Conservation (phyloP, 2,888 invertebrate species). For the Luperina nickerlii region DNA sequence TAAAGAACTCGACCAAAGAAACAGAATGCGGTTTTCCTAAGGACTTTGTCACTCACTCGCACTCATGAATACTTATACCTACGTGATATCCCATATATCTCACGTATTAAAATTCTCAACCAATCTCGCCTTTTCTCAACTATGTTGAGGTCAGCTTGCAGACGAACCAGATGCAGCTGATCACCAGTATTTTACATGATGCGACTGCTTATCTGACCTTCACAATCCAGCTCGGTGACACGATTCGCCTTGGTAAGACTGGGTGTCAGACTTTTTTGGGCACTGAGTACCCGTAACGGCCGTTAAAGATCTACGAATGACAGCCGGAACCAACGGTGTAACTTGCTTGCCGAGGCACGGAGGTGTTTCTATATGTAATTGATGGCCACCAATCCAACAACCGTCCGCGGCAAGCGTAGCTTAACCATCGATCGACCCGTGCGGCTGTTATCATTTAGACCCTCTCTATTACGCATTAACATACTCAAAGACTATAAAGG, state of each 20-base stretch:
- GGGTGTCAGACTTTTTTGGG: not conserved
- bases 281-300: not conserved
- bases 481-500: not conserved
- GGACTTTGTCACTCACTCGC: not conserved
- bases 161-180: too few species aligned
- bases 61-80: not conserved
- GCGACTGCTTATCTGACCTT: not conserved
- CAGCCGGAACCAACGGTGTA: not conserved
- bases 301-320: not conserved
- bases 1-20: too few species aligned
- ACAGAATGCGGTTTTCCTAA: too few species aligned
- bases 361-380: not conserved
- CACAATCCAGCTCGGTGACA: not conserved
- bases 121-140: too few species aligned
- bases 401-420: not conserved
- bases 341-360: not conserved
- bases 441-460: not conserved
- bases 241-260: not conserved
- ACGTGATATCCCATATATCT: not conserved
- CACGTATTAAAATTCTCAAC: not conserved
- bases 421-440: not conserved
- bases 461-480: not conserved
- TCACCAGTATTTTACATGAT: too few species aligned
- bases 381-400: not conserved
- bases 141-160: too few species aligned